Conservation (phyloP, 2,797 vertebrate genomes). For the Molothrus ater region DNA sequence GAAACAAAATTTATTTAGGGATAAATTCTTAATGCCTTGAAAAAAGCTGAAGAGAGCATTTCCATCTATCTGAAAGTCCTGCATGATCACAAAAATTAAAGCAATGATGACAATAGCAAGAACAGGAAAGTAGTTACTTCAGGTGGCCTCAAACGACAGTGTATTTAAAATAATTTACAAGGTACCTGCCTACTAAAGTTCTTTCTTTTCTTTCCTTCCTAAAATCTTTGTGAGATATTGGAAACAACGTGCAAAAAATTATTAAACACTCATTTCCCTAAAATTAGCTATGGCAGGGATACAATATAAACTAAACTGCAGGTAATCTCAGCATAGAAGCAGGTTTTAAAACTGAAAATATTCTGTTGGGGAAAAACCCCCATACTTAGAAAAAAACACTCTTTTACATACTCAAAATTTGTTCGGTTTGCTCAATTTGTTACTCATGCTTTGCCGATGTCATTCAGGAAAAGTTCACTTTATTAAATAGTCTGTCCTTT, state of each 20-base stretch:
- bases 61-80: neutral
- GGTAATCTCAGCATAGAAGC: neutral
- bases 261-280: neutral
- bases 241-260: slow-evolving; percentile 40
- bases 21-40: neutral
- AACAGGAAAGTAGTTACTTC: neutral
- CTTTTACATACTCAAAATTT: neutral
- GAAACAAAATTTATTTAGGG: neutral
- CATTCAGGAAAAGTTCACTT: neutral
- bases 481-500: neutral
- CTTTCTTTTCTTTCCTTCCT: neutral
- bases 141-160: neutral
- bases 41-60: neutral
- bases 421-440: slow-evolving; percentile 38
- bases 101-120: neutral
- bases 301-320: neutral
- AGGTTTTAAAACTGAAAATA: neutral
- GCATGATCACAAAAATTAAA: slow-evolving; percentile 5
- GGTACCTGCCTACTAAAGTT: slow-evolving; percentile 11
- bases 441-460: neutral
- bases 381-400: neutral
- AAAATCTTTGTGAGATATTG: slow-evolving; percentile 8
- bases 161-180: slow-evolving; percentile 12
- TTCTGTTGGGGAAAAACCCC: neutral
- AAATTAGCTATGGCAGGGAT: neutral